These are phyloP conservation scores for Drosophila erecta DNA, from an alignment of 1,140 invertebrate species.

Conservation along the genomic window DNA sequence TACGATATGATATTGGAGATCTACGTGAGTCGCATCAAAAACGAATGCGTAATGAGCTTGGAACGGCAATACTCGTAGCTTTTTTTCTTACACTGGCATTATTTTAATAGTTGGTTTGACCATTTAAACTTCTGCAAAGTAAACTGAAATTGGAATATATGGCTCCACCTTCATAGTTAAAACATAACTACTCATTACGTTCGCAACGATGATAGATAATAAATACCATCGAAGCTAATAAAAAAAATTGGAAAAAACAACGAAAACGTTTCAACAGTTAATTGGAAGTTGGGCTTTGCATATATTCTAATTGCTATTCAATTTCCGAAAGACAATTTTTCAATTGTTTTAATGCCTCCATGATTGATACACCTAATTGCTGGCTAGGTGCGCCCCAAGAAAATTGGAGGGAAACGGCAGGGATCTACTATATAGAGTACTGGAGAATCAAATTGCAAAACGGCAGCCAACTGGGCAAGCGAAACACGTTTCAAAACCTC, in stretches of 20 bases:
- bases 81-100: too few species aligned
- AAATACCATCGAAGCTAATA: conserved; percentile 17
- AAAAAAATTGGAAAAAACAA: background rate
- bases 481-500: conserved; percentile 77
- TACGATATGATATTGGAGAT: too few species aligned
- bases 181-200: conserved; percentile 2
- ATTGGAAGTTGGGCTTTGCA: conserved; percentile 33
- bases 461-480: conserved; percentile 55
- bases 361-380: conserved; percentile 79
- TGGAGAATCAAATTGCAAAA: conserved; percentile 61
- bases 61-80: too few species aligned
- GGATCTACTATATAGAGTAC: conserved; percentile 16
- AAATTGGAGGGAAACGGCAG: background rate
- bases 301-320: conserved; percentile 75
- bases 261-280: conserved; percentile 32
- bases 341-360: conserved; percentile 78
- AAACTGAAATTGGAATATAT: conserved; percentile 5
- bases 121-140: background rate
- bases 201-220: conserved; percentile 13
- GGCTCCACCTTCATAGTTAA: background rate
- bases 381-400: conserved; percentile 39
- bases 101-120: background rate
- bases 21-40: too few species aligned
- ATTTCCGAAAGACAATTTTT: conserved; percentile 78
- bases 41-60: too few species aligned